Percentiles rank a stretch among this genome's conserved stretches.
Conservation (phyloP, 2,888 invertebrate species). For the Sabatieria punctata region DNA sequence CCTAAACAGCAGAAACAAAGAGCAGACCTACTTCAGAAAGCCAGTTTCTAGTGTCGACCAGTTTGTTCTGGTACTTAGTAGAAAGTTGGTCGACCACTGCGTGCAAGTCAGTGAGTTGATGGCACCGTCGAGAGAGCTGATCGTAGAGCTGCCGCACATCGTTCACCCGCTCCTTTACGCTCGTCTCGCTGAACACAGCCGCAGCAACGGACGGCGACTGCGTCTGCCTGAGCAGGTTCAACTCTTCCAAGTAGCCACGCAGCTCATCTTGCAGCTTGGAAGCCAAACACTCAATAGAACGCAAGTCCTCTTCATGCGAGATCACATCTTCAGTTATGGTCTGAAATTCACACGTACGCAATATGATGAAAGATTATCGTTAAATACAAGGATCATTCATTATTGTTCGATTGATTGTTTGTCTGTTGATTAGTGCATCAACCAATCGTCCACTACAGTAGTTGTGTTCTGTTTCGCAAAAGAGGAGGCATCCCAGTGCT, state of each 20-base stretch:
- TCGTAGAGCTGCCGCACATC: background rate
- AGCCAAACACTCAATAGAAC: conserved; percentile 87
- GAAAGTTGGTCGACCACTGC: background rate
- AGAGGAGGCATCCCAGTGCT: conserved; percentile 2
- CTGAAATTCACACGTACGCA: too few species aligned
- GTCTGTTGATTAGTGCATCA: too few species aligned
- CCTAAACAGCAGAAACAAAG: too few species aligned
- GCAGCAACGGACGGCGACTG: conserved; percentile 56
- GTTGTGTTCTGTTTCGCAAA: too few species aligned
- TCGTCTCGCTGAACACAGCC: conserved; percentile 54
- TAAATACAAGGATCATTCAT: too few species aligned
- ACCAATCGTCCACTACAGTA: too few species aligned
- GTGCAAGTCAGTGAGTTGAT: background rate
- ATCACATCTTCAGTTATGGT: conserved; percentile 78
- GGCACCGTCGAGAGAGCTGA: background rate
- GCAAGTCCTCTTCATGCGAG: conserved; percentile 79
- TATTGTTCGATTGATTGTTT: too few species aligned
- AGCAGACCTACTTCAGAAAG: background rate
- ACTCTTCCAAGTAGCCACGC: conserved; percentile 56
- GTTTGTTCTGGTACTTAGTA: background rate
- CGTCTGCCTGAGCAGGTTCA: conserved; percentile 71
- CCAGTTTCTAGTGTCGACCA: too few species aligned
- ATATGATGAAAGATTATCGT: too few species aligned
- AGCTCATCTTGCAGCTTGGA: conserved; percentile 82
- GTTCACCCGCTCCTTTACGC: conserved; percentile 36